Base-by-base conservation (phyloP, 2,113 vertebrate genomes). In the Mirounga angustirostris region DNA sequence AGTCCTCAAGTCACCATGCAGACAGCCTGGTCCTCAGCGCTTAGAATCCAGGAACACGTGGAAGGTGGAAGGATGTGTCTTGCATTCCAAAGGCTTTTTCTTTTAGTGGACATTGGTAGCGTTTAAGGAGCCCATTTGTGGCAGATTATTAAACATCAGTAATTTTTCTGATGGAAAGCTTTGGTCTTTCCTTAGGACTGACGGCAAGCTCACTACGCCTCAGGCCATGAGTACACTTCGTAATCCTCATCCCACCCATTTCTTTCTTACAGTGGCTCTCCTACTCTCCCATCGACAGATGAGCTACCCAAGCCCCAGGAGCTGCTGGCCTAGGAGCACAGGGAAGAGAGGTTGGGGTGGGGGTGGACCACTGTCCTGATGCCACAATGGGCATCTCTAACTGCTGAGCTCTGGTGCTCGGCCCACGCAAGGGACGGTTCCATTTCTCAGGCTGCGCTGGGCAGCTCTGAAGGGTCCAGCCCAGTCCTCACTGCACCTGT, bases 401-500 rank as follows among this genome's bases (percentile, higher is more conserved):
- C 28, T 28, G 67, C 16, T 1, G 30, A 22, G 86, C 52, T 13
- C 2, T 0, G 19, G 69, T 0, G 4, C 56, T 69, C 7, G 0
- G 15, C 7, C n/a, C 67, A 46, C 0, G 12, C 4, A 5, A 56
- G 69, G 40, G 52, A 21, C 4, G 7, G 76, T 2, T 40, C 54
- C 54, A 1, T 6, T 28, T 18, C 56, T 46, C 5, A 16, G 81
- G 79, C 58, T 84, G 28, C 19, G 0, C 1, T 24, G 26, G 24
- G 11, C 13, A 10, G 1, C 2, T 3, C 58, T 0, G 0, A 28
- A 59, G 43, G 63, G 22, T 56, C 82, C 26, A 26, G 82, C 22
- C 16, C 10, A 3, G 10, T 13, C 21, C 58, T 59, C 10, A 2
- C 69, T 0, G 0, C 0, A 11, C 52, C 43, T 4, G 0, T 0